phyloP scores from a whole-genome alignment of 1,140 invertebrate species.

The Microplitis mediator region DNA sequence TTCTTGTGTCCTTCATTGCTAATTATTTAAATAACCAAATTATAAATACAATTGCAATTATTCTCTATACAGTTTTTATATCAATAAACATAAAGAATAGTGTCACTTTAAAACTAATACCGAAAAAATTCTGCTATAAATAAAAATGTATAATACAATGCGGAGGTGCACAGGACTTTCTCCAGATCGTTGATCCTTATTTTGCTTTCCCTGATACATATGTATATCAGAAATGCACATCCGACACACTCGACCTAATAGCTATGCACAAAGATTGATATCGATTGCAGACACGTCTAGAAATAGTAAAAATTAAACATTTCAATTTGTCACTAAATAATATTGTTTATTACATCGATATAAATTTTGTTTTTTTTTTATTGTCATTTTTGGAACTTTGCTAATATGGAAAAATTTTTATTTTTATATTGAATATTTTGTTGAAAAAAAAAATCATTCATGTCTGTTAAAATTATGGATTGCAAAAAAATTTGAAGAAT shows the following conservation, averaged over 20 bases:
- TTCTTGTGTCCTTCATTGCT: too few relatives aligned
- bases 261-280: background rate
- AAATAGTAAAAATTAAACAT: conserved; percentile 6
- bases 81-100: background rate
- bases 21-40: background rate
- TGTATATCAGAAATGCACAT: background rate
- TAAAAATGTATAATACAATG: conserved; percentile 34
- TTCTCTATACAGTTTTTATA: background rate
- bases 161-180: conserved; percentile 44
- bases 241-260: background rate
- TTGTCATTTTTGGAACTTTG: background rate
- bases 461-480: too few relatives aligned
- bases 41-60: background rate
- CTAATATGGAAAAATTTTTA: too few relatives aligned
- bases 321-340: too few relatives aligned
- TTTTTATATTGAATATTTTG: too few relatives aligned
- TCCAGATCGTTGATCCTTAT: conserved; percentile 47
- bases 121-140: conserved; percentile 33
- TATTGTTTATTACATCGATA: too few relatives aligned
- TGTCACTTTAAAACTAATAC: conserved; percentile 11
- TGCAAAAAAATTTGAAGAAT: too few relatives aligned
- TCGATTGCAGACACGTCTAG: conserved; percentile 2
- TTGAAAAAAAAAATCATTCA: too few relatives aligned
- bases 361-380: background rate
- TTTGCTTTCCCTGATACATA: conserved; percentile 49